A percentile compares a stretch with the other conserved stretches of the same genome.
Evolutionary conservation across 2,113 vertebrate genomes (phyloP).

Genomic region (Engraulis encrasicolus): DNA sequence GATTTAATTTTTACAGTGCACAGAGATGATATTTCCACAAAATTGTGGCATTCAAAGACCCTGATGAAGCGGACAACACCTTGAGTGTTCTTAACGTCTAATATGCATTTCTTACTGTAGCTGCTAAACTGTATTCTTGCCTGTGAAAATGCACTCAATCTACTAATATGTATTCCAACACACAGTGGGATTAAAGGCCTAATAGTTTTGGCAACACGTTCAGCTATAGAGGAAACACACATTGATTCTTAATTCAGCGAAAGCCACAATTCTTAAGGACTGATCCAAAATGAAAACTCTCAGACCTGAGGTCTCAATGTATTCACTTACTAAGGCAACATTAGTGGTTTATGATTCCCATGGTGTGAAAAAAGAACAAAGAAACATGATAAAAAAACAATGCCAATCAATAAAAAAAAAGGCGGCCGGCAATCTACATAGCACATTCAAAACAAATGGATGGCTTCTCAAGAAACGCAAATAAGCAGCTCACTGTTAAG

Average conservation of each 20-base stretch:
- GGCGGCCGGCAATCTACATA: neutral
- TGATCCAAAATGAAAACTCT: conserved; percentile 21
- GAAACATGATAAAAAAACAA: neutral
- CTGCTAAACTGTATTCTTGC: too few species aligned
- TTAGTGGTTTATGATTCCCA: conserved; percentile 6
- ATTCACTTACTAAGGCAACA: conserved; percentile 16
- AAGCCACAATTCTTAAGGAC: neutral
- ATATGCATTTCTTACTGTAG: too few species aligned
- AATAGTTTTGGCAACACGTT: neutral
- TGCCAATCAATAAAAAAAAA: neutral
- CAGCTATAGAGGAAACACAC: neutral
- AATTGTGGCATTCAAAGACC: too few species aligned
- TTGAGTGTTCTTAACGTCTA: too few species aligned
- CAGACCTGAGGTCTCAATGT: conserved; percentile 5
- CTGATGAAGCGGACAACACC: too few species aligned
- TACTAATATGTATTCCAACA: too few species aligned
- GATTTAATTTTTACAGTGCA: too few species aligned
- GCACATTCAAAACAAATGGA: neutral
- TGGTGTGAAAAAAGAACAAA: neutral
- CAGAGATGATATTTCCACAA: too few species aligned
- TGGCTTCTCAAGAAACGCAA: neutral
- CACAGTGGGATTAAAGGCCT: too few species aligned
- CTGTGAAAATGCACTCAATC: too few species aligned
- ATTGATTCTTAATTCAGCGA: neutral
- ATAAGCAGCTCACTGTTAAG: neutral